Evolutionary conservation across 1,140 invertebrate genomes (phyloP).

Genomic region (Calliphora vicina): DNA sequence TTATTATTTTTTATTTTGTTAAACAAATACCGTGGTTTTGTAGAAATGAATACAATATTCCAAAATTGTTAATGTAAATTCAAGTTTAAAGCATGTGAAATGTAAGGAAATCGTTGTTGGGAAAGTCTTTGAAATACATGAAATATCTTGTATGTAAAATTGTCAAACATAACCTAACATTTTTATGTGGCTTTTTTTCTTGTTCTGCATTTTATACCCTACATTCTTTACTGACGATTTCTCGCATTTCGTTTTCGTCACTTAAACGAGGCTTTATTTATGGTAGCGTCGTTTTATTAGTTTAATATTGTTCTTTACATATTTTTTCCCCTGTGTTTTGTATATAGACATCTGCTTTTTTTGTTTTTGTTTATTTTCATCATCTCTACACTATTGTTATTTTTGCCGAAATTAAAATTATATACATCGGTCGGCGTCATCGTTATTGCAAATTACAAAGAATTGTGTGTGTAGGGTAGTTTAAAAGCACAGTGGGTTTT

Average conservation of each 20-base stretch:
- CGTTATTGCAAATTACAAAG: neutral
- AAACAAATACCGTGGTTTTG: neutral
- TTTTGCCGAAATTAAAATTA: neutral
- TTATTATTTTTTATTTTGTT: neutral
- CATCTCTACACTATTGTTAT: neutral
- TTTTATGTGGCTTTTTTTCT: neutral
- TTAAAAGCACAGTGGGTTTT: neutral
- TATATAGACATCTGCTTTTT: neutral
- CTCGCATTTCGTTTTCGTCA: neutral
- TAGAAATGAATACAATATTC: neutral
- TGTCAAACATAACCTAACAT: slow-evolving; percentile 22
- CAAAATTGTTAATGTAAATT: neutral
- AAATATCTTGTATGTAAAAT: neutral
- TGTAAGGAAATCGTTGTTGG: neutral
- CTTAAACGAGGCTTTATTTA: slow-evolving; percentile 11
- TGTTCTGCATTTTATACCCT: neutral
- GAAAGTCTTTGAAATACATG: neutral
- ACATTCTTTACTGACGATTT: slow-evolving; percentile 7
- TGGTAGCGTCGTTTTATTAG: neutral
- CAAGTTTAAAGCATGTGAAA: neutral
- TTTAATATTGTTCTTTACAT: neutral
- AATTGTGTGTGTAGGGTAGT: neutral
- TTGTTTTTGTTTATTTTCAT: neutral
- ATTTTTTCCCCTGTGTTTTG: neutral
- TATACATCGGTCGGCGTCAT: neutral